These are phyloP conservation scores for Cremastobaeus sp. DNA, from an alignment of 2,888 invertebrate species.

Conservation along the genomic window DNA sequence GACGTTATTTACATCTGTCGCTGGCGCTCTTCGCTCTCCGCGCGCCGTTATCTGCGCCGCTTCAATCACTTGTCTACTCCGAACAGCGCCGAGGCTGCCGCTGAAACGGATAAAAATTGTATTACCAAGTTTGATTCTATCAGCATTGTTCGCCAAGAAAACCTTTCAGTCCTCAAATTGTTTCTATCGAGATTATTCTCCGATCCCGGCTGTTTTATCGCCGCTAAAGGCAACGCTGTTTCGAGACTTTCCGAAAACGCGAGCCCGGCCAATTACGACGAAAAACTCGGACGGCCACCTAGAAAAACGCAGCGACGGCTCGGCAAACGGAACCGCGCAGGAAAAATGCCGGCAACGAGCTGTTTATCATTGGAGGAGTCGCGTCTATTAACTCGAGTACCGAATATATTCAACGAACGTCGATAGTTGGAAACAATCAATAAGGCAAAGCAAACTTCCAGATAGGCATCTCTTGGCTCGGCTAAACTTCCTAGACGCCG, in stretches of 20 bases:
- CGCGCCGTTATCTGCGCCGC: slow-evolving; percentile 36
- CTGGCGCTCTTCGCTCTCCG: slow-evolving; percentile 10
- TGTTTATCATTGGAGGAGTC: too few species aligned
- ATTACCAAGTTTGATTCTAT: slow-evolving; percentile 48
- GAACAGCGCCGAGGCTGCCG: slow-evolving; percentile 42
- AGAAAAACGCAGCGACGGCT: too few species aligned
- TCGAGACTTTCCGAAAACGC: too few species aligned
- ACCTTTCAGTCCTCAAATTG: slow-evolving; percentile 42
- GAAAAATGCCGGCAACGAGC: too few species aligned
- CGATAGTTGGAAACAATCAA: slow-evolving; percentile 50
- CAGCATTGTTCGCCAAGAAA: slow-evolving; percentile 41
- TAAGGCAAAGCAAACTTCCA: slow-evolving; percentile 42
- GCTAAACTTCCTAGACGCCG: slow-evolving; percentile 51
- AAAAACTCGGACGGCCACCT: too few species aligned
- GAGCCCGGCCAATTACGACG: too few species aligned
- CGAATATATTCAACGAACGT: slow-evolving; percentile 11
- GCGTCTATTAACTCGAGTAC: too few species aligned
- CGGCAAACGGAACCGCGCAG: too few species aligned
- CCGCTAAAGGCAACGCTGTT: too few species aligned
- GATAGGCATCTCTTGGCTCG: slow-evolving; percentile 38
- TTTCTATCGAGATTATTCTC: slow-evolving; percentile 38
- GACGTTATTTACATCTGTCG: slow-evolving; percentile 52
- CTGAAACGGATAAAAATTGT: slow-evolving; percentile 50
- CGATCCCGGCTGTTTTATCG: slow-evolving; percentile 15
- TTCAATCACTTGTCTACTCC: slow-evolving; percentile 47